Conservation (phyloP, 2,113 vertebrate species). For the Nerophis ophidion region DNA sequence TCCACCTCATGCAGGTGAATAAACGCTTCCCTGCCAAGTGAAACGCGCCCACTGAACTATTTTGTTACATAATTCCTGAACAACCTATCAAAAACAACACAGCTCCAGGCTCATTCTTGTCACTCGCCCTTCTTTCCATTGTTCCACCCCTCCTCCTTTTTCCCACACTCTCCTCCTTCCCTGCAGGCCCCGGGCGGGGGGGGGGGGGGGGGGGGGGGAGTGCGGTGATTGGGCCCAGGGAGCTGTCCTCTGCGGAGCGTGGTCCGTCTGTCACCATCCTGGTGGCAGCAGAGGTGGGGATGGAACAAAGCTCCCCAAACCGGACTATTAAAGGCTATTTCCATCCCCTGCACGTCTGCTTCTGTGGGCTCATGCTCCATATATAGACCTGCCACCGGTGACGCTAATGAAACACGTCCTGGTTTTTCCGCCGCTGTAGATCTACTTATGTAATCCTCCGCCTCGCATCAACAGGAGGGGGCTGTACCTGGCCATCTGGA, state of each 20-base stretch:
- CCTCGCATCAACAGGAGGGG: slow-evolving; percentile 40
- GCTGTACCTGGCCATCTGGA: slow-evolving; percentile 53
- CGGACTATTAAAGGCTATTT: slow-evolving; percentile 73
- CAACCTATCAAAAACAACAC: slow-evolving; percentile 12
- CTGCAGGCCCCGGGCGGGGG: slow-evolving; percentile 13
- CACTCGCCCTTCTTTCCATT: slow-evolving; percentile 28
- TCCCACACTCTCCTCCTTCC: slow-evolving; percentile 54
- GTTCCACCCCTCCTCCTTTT: slow-evolving; percentile 43
- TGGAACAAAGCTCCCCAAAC: slow-evolving; percentile 66
- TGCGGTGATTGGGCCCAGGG: slow-evolving; percentile 54
- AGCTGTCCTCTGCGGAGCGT: slow-evolving; percentile 39
- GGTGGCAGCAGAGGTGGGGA: slow-evolving; percentile 58
- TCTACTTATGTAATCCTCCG: slow-evolving; percentile 68
- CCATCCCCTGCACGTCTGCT: slow-evolving; percentile 57
- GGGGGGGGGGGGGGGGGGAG: slow-evolving; percentile 14
- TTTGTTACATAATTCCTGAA: slow-evolving; percentile 14
- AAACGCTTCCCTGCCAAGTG: too few species aligned
- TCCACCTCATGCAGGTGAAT: neutral
- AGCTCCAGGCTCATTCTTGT: slow-evolving; percentile 32
- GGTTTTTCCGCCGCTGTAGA: slow-evolving; percentile 55
- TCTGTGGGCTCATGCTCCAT: slow-evolving; percentile 70
- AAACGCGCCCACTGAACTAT: slow-evolving; percentile 3
- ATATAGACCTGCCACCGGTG: slow-evolving; percentile 68
- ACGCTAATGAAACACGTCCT: slow-evolving; percentile 63
- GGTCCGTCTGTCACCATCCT: slow-evolving; percentile 55